Evolutionary conservation across 2,113 vertebrate species (phyloP).

Genomic region (Delphinapterus leucas): DNA sequence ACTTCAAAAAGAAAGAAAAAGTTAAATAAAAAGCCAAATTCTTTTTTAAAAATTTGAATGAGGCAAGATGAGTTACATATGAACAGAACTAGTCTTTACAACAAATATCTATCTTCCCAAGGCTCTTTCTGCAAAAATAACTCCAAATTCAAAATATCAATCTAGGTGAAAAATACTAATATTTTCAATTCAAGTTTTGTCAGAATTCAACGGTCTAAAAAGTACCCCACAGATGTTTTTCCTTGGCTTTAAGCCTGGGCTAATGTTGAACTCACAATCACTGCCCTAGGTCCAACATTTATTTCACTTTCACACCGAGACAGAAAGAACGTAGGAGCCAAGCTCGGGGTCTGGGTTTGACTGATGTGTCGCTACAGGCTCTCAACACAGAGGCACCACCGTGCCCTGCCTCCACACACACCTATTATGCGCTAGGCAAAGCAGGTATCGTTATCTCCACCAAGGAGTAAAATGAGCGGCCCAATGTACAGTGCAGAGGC

Average conservation of each 20-base stretch:
- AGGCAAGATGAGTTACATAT: conserved; percentile 19
- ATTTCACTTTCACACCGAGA: neutral
- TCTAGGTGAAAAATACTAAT: conserved; percentile 23
- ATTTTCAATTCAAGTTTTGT: conserved; percentile 20
- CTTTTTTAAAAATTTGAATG: conserved; percentile 8
- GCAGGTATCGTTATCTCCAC: neutral
- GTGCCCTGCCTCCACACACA: neutral
- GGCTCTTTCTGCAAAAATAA: conserved; percentile 45
- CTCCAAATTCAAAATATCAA: conserved; percentile 28
- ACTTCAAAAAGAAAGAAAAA: conserved; percentile 43
- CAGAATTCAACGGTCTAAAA: conserved; percentile 9
- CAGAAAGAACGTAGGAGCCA: neutral
- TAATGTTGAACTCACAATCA: neutral
- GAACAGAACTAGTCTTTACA: conserved; percentile 42
- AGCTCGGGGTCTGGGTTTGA: neutral
- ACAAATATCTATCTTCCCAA: conserved; percentile 26
- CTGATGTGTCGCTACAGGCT: neutral
- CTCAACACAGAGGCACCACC: neutral
- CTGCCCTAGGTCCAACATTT: neutral
- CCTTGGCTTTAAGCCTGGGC: neutral
- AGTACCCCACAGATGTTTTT: neutral
- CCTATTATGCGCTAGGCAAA: neutral
- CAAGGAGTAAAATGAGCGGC: neutral
- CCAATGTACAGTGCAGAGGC: neutral
- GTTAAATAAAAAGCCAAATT: conserved; percentile 16